phyloP scores from a whole-genome alignment of 2,797 vertebrate genomes.

The Podarcis siculus region DNA sequence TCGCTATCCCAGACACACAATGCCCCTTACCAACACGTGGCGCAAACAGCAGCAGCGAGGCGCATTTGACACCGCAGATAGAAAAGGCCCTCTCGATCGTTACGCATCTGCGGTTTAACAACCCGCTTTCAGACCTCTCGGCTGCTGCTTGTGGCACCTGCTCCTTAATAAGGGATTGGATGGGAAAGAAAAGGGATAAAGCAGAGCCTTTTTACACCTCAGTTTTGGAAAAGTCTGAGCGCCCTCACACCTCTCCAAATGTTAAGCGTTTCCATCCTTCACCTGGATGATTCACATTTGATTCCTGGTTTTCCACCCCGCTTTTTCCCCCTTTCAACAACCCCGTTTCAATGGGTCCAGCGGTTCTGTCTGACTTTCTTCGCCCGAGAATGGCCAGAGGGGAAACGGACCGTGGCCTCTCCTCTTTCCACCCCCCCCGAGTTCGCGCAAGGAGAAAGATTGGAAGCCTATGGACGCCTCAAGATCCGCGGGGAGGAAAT shows the following conservation, averaged over 20 bases:
- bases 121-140: too few species aligned
- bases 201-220: not conserved
- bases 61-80: not conserved
- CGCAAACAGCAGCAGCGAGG: not conserved
- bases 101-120: not conserved
- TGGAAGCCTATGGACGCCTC: too few species aligned
- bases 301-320: not conserved
- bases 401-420: too few species aligned
- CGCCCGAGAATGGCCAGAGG: too few species aligned
- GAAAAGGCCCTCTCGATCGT: not conserved
- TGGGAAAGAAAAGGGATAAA: not conserved
- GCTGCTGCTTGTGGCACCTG: not conserved
- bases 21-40: not conserved
- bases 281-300: not conserved
- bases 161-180: not conserved
- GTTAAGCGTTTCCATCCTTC: not conserved
- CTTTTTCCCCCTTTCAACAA: not conserved
- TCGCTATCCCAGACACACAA: too few species aligned
- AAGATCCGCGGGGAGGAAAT: too few species aligned
- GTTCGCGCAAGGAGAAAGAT: too few species aligned
- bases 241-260: too few species aligned
- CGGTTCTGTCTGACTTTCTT: too few species aligned
- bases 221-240: too few species aligned
- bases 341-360: too few species aligned
- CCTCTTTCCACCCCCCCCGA: too few species aligned